Conservation (phyloP, 2,888 invertebrate genomes). For the Drosophila tanythrix region DNA sequence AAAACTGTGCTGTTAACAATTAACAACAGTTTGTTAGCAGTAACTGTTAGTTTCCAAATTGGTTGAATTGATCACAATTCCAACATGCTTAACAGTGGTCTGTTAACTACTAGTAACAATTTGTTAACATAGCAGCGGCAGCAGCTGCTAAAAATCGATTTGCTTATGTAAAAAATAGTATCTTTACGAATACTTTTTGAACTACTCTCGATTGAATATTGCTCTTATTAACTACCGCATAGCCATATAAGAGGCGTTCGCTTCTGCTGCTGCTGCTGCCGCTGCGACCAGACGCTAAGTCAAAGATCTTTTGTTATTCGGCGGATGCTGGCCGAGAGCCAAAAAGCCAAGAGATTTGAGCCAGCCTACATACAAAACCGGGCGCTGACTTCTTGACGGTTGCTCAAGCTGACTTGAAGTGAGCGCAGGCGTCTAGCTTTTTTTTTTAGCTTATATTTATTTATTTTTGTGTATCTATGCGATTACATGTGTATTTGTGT, state of each 20-base stretch:
- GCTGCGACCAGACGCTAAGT: slow-evolving; percentile 53
- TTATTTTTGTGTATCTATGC: slow-evolving; percentile 24
- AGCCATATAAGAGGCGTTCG: slow-evolving; percentile 57
- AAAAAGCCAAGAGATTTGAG: slow-evolving; percentile 48
- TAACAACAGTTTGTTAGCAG: background rate
- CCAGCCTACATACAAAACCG: slow-evolving; percentile 55
- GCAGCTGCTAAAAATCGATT: background rate
- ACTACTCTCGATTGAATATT: slow-evolving; percentile 43
- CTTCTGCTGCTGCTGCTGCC: slow-evolving; percentile 20
- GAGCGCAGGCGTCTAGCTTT: slow-evolving; percentile 71
- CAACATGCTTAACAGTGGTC: background rate
- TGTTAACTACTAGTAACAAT: background rate
- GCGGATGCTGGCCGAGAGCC: slow-evolving; percentile 36
- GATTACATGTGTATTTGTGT: slow-evolving; percentile 11
- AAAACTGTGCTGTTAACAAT: background rate
- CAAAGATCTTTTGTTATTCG: slow-evolving; percentile 58
- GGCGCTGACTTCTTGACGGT: slow-evolving; percentile 60
- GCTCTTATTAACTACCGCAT: slow-evolving; percentile 59
- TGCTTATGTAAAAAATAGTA: background rate
- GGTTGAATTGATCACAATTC: background rate
- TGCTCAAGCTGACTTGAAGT: slow-evolving; percentile 40
- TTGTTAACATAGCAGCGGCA: background rate
- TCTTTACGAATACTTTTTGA: slow-evolving; percentile 16
- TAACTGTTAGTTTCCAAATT: background rate
- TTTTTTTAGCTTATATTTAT: slow-evolving; percentile 12